Evolutionary conservation across 1,140 invertebrate genomes (phyloP).

Genomic region (Oedothorax gibbosus): DNA sequence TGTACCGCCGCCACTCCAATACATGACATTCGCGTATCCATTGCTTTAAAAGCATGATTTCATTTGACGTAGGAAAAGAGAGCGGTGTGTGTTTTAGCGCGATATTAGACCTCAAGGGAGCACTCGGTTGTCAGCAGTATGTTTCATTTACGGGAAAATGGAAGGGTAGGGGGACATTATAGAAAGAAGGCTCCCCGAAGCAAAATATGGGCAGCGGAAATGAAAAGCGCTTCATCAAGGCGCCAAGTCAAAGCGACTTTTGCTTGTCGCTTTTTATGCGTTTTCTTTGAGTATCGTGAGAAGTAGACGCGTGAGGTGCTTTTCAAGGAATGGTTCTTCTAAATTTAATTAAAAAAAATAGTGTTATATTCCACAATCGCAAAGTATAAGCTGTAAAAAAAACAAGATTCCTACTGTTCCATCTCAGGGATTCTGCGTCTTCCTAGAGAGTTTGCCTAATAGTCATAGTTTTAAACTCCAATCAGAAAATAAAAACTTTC

Average conservation of each 20-base stretch:
- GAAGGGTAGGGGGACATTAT: background rate
- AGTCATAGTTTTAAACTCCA: too few species aligned
- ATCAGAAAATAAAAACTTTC: too few species aligned
- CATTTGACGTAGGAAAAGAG: conserved; percentile 5
- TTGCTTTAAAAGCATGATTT: conserved; percentile 37
- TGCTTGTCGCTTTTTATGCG: conserved; percentile 24
- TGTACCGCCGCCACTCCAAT: background rate
- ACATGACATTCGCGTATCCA: conserved; percentile 1
- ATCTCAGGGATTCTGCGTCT: too few species aligned
- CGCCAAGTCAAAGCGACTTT: conserved; percentile 21
- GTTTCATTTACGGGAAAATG: conserved; percentile 22
- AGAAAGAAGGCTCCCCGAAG: background rate
- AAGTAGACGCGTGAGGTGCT: too few species aligned
- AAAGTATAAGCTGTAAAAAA: too few species aligned
- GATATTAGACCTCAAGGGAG: conserved; percentile 37
- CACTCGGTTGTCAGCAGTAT: conserved; percentile 18
- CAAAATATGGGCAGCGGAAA: conserved; percentile 29
- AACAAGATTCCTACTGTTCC: too few species aligned
- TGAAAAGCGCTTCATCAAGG: conserved; percentile 48
- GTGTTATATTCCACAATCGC: too few species aligned
- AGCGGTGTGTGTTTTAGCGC: conserved; percentile 28
- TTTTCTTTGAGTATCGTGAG: background rate
- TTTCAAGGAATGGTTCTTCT: too few species aligned
- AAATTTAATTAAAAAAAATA: too few species aligned
- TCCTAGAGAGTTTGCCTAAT: too few species aligned